phyloP scores from a whole-genome alignment of 2,888 invertebrate species.

The Strigamia maritima region DNA sequence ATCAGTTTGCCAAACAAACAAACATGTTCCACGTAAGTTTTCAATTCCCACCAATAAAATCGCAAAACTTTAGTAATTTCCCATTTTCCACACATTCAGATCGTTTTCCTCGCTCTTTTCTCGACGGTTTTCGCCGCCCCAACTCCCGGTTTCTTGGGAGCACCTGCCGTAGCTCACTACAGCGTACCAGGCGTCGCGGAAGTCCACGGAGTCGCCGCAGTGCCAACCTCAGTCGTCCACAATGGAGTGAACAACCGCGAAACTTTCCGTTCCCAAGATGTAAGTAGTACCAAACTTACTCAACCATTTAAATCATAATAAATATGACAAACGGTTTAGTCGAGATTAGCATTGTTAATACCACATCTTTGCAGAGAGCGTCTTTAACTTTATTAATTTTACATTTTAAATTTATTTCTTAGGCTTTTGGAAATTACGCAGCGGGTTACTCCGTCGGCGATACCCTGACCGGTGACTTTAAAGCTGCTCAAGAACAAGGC shows the following conservation, averaged over 20 bases:
- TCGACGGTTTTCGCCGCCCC: conserved; percentile 29
- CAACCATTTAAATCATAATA: background rate
- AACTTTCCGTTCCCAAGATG: conserved; percentile 35
- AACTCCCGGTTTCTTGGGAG: background rate
- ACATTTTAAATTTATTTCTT: no score
- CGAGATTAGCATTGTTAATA: no score
- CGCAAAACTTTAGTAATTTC: background rate
- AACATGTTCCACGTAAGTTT: background rate
- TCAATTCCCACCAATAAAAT: background rate
- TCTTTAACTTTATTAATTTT: no score
- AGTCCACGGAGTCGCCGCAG: background rate
- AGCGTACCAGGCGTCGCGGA: background rate
- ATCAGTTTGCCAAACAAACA: background rate
- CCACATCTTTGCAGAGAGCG: no score
- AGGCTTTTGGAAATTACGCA: conserved; percentile 41
- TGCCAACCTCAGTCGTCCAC: background rate
- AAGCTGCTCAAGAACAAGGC: conserved; percentile 38
- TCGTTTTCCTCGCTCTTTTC: background rate
- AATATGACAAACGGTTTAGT: no score
- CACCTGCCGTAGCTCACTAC: background rate
- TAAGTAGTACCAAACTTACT: background rate
- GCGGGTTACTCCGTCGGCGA: conserved; percentile 40
- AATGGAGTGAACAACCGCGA: conserved; percentile 22
- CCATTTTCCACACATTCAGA: no score
- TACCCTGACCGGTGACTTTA: conserved; percentile 40